Conservation (phyloP, 2,113 vertebrate species). For the Mellivora capensis region DNA sequence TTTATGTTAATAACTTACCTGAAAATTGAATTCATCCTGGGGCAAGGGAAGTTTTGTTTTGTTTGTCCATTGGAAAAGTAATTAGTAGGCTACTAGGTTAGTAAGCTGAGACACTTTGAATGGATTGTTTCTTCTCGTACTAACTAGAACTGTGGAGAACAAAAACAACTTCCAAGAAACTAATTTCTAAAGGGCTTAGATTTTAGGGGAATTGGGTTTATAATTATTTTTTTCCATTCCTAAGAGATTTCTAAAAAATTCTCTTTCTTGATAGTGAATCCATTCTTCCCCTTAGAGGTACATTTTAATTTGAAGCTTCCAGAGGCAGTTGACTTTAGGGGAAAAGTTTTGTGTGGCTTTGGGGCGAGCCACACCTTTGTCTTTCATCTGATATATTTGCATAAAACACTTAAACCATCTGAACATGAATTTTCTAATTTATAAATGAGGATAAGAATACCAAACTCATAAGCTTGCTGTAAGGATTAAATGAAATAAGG, state of each 20-base stretch:
- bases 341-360: background rate
- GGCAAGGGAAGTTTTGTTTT: background rate
- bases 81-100: background rate
- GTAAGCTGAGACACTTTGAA: conserved; percentile 2
- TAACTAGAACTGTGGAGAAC: background rate
- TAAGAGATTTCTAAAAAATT: conserved; percentile 46
- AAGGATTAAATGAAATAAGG: background rate
- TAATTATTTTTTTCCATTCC: conserved; percentile 54
- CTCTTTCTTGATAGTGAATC: conserved; percentile 2
- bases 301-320: background rate
- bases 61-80: background rate
- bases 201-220: background rate
- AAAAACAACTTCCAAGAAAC: background rate
- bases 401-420: background rate
- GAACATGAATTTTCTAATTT: background rate
- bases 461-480: background rate
- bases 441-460: background rate
- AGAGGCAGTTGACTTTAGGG: background rate
- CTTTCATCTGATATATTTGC: background rate
- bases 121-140: conserved; percentile 4
- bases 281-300: background rate
- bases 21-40: background rate
- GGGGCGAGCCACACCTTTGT: background rate
- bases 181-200: conserved; percentile 34
- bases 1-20: background rate